phyloP scores from a whole-genome alignment of 2,888 invertebrate genomes.

The Eremobia ochroleuca region DNA sequence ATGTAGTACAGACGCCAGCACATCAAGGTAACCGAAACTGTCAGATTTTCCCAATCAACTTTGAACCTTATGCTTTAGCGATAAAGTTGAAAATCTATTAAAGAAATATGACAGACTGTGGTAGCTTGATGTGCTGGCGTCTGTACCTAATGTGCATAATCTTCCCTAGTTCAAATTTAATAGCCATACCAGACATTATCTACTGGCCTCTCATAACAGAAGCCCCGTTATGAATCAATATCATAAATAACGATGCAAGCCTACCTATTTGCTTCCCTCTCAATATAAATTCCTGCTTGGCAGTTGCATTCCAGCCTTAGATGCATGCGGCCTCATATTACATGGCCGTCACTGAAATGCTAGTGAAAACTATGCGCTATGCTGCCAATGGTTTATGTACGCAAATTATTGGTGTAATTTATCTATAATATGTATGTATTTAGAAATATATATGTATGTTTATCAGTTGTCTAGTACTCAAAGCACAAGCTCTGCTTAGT shows the following conservation, averaged over 20 bases:
- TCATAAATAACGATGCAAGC: constrained; percentile 56
- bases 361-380: constrained; percentile 59
- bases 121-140: no score
- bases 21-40: no score
- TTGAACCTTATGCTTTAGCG: no score
- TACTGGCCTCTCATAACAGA: background rate
- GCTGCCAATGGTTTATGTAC: constrained; percentile 41
- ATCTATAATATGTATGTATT: no score
- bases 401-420: no score
- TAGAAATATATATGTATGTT: no score
- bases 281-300: constrained; percentile 78
- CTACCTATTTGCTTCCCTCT: constrained; percentile 64
- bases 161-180: constrained; percentile 4
- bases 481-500: no score
- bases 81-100: no score
- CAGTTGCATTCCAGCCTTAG: constrained; percentile 66
- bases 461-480: no score
- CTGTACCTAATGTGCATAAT: background rate
- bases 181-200: constrained; percentile 5
- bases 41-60: no score
- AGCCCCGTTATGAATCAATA: constrained; percentile 44
- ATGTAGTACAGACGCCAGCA: no score
- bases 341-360: constrained; percentile 57
- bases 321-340: constrained; percentile 71
- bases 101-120: no score